Base-by-base conservation (phyloP, 2,113 vertebrate genomes). In the Oncorhynchus mykiss region DNA sequence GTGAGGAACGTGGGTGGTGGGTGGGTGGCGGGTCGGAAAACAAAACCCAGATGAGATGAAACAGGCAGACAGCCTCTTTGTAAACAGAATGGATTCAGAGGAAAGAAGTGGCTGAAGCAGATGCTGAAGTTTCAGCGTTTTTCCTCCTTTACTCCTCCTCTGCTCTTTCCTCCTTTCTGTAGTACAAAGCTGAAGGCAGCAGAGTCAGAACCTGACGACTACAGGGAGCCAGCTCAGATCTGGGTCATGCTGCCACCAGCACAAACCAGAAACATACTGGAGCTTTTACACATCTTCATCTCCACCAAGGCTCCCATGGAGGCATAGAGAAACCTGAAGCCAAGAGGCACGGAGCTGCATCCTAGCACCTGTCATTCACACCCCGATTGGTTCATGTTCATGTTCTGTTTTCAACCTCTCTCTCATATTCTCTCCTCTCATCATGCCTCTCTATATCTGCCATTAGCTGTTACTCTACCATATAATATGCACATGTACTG, bases 171-270 rank as follows among this genome's bases (percentile, higher is more conserved):
- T 18, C 16, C 4, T 39, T 34, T 62, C 59, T 62, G 59, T 22
- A 20, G 31, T 70, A 77, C 29, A 69, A 51, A 79, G 67, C 59
- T 48, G 54, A 57, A 54, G 71, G 64, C 39, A 73, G 3, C 48
- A 14, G 3, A 24, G 13, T 72, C 25, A 39, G 20, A 59, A 70
- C 72, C 76, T 65, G 73, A n/a, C 18, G 29, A 18, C 67, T 4
- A 34, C 64, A 69, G 59, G 72, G n/a, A 39, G 45, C 29, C 12
- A n/a, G 39, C 51, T 51, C 20, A 65, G 60, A 77, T 83, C 64
- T 77, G 75, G 72, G 70, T 77, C 72, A 82, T 4, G 25, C 31
- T 75, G 67, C 49, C 69, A 75, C 64, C 6, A 65, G 22, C 64
- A 48, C 45, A 62, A 66, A 62, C 3, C 25, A 54, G 51, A 0